Conservation (phyloP, 2,888 invertebrate genomes). For the Pandemis cinnamomeana region DNA sequence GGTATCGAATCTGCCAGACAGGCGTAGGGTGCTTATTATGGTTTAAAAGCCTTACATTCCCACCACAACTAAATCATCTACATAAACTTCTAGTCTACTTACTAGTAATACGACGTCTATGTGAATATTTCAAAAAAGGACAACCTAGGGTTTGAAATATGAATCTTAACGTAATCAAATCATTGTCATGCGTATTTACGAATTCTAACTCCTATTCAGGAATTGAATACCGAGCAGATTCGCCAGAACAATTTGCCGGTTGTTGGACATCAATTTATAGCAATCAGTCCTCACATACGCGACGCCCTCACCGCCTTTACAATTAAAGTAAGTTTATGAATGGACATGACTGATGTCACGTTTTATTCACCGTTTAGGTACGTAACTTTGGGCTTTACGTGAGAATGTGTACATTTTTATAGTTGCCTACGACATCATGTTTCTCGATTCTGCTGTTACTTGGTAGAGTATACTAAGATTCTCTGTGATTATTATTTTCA, state of each 20-base stretch:
- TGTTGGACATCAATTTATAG: constrained; percentile 67
- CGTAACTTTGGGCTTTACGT: constrained; percentile 21
- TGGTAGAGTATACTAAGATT: not conserved
- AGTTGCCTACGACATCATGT: not conserved
- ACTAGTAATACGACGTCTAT: not conserved
- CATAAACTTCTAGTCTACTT: not conserved
- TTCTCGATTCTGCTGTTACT: not conserved
- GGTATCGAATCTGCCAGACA: constrained; percentile 12
- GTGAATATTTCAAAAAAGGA: not conserved
- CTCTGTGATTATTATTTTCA: not conserved
- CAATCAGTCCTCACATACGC: constrained; percentile 58
- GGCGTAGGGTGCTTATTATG: not conserved
- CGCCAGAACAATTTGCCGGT: constrained; percentile 63
- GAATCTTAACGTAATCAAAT: constrained; percentile 21
- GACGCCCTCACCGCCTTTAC: constrained; percentile 48
- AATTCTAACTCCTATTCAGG: constrained; percentile 27
- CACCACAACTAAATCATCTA: constrained; percentile 1
- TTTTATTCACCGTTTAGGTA: constrained; percentile 36
- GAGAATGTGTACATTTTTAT: not conserved
- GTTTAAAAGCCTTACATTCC: not conserved
- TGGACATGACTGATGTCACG: constrained; percentile 52
- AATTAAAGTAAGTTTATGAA: constrained; percentile 53
- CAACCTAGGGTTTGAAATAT: not conserved
- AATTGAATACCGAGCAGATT: constrained; percentile 51
- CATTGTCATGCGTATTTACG: constrained; percentile 9